These are phyloP conservation scores for Ferdinandea cuprea DNA, from an alignment of 2,888 invertebrate species.

Conservation along the genomic window DNA sequence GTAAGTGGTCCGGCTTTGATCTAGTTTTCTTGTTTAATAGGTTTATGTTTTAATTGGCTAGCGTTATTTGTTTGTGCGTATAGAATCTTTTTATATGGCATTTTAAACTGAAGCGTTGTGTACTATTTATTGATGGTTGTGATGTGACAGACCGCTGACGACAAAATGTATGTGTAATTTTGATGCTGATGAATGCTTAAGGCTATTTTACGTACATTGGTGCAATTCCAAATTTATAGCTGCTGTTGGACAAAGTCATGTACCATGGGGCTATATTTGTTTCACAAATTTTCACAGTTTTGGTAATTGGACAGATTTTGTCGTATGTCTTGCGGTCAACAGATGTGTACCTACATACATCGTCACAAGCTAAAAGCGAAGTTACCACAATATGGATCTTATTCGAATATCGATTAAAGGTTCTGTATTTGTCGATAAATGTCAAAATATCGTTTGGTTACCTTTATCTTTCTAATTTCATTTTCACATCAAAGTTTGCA, in stretches of 20 bases:
- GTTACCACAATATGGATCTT: too few species aligned
- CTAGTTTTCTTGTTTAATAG: slow-evolving; percentile 70
- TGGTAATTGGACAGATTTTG: neutral
- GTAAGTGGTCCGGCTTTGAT: slow-evolving; percentile 68
- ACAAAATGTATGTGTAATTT: slow-evolving; percentile 42
- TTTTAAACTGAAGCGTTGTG: slow-evolving; percentile 3
- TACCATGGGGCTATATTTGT: slow-evolving; percentile 40
- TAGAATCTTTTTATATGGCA: slow-evolving; percentile 13
- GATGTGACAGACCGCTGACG: slow-evolving; percentile 26
- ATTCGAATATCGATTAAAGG: too few species aligned
- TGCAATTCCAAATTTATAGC: slow-evolving; percentile 34
- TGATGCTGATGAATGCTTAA: slow-evolving; percentile 55
- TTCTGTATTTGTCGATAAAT: too few species aligned
- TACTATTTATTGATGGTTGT: neutral
- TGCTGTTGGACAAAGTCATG: slow-evolving; percentile 44
- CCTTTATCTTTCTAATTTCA: too few species aligned
- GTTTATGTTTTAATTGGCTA: slow-evolving; percentile 71
- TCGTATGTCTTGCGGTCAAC: too few species aligned
- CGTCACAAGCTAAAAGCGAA: too few species aligned
- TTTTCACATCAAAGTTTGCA: too few species aligned
- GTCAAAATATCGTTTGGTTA: too few species aligned
- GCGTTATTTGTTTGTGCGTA: slow-evolving; percentile 53
- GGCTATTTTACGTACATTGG: slow-evolving; percentile 39
- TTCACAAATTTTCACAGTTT: slow-evolving; percentile 19
- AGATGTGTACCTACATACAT: too few species aligned